Evolutionary conservation across 2,113 vertebrate species (phyloP).

Genomic region (Microcebus griseorufus): DNA sequence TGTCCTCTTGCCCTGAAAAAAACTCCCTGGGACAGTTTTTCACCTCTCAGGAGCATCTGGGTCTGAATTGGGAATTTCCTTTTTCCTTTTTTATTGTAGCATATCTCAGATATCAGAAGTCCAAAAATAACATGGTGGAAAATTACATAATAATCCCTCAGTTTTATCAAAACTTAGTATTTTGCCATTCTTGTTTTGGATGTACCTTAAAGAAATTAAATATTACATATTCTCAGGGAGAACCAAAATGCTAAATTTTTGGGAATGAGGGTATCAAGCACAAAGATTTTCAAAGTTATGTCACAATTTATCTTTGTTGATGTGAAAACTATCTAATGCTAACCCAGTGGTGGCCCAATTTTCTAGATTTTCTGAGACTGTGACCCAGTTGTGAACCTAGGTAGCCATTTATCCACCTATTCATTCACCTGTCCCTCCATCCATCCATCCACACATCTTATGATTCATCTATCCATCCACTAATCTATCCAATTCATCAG

Average conservation of each 20-base stretch:
- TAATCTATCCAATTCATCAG: neutral
- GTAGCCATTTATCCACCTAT: too few relatives aligned
- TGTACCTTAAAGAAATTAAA: neutral
- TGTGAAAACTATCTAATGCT: neutral
- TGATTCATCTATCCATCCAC: neutral
- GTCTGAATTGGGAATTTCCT: neutral
- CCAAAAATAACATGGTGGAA: neutral
- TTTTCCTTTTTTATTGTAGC: neutral
- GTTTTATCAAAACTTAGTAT: neutral
- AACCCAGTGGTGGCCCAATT: neutral
- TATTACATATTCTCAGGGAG: neutral
- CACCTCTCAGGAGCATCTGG: fast-evolving
- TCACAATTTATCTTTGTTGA: neutral
- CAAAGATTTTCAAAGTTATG: neutral
- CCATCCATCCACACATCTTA: neutral
- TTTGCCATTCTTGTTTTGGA: neutral
- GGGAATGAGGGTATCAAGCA: neutral
- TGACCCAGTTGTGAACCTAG: neutral
- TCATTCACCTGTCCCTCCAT: neutral
- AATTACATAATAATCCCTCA: neutral
- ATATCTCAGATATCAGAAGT: neutral
- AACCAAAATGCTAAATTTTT: neutral
- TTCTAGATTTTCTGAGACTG: neutral
- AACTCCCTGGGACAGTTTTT: neutral
- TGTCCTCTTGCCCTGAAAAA: neutral